Evolutionary conservation across 1,140 invertebrate species (phyloP), one percentile per base, ranked within the genome.

Genomic region (Oppia nitens): DNA sequence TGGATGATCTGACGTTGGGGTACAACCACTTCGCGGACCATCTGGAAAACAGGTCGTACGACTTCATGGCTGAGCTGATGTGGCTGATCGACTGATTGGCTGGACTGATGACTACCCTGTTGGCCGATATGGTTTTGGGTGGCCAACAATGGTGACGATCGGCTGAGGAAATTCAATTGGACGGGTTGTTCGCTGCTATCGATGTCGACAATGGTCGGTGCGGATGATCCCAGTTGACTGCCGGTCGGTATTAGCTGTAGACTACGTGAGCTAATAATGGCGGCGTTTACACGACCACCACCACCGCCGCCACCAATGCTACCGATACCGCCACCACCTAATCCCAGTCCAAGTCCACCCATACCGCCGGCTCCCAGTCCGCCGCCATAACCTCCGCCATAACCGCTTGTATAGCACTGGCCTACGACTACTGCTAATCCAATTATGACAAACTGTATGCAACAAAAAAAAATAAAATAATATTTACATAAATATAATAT

Each of bases 1-100:
- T 58, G 56, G 14, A 45, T 49, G n/a, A 27, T 20, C 27, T 58
- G 24, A 3, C 56, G 56, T 24, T 51, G 50, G 12, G 56, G 56
- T 20, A 47, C 24, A 50, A 58, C 50, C 1, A 58, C 56, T 24
- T 53, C 51, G 6, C 26, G 20, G 11, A 53, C 20, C 20, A 25
- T 6, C 12, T 53, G 51, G 25, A 53, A 11, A 24, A 53, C 51
- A 24, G 51, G 51, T 26, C 26, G 23, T 3, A 14, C 26, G 3
- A 53, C 51, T 12, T 24, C 25, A 20, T 53, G 51, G 6, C 9
- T 6, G 9, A 53, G 6, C 6, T 20, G 23, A 20, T 53, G 51
- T 11, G 51, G 51, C 24, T 53, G 11, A 28, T 53, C 51, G 23
- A 12, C n/a, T 26, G 51, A 53, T 12, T 26, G 11, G 27, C 21